A percentile compares a stretch with the other conserved stretches of the same genome.
Evolutionary conservation across 2,888 invertebrate species (phyloP).

Genomic region (Sminthurides aquaticus): DNA sequence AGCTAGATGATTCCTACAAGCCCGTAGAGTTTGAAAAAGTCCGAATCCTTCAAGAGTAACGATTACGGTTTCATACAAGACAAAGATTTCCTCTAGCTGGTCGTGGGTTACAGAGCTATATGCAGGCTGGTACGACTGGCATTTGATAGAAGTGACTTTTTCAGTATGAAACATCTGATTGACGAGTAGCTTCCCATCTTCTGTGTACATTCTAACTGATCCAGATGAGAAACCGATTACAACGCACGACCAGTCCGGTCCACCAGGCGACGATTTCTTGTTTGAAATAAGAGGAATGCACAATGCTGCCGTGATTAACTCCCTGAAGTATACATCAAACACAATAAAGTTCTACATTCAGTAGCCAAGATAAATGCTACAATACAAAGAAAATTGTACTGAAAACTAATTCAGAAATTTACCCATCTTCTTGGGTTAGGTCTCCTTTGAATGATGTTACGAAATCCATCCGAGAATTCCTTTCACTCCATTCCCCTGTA

Average conservation of each 20-base stretch:
- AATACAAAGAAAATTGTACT: not conserved
- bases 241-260: conserved; percentile 89
- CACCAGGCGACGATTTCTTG: conserved; percentile 54
- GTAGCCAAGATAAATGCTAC: not conserved
- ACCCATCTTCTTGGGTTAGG: conserved; percentile 49
- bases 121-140: conserved; percentile 59
- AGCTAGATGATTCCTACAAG: conserved; percentile 69
- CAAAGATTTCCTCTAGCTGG: conserved; percentile 62
- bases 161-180: conserved; percentile 79
- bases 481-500: conserved; percentile 57
- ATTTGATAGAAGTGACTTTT: conserved; percentile 68
- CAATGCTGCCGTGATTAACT: conserved; percentile 51
- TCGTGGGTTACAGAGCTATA: conserved; percentile 47
- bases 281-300: conserved; percentile 53
- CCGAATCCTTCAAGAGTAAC: conserved; percentile 69
- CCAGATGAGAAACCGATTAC: conserved; percentile 80
- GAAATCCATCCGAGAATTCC: conserved; percentile 52
- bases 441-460: conserved; percentile 55
- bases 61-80: conserved; percentile 63
- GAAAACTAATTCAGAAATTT: conserved; percentile 30
- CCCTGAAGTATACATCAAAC: conserved; percentile 47
- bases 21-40: conserved; percentile 69
- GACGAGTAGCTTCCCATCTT: conserved; percentile 72
- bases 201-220: conserved; percentile 77
- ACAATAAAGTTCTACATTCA: conserved; percentile 10